Conservation (phyloP, 1,140 invertebrate species). For the Drosophila azteca region DNA sequence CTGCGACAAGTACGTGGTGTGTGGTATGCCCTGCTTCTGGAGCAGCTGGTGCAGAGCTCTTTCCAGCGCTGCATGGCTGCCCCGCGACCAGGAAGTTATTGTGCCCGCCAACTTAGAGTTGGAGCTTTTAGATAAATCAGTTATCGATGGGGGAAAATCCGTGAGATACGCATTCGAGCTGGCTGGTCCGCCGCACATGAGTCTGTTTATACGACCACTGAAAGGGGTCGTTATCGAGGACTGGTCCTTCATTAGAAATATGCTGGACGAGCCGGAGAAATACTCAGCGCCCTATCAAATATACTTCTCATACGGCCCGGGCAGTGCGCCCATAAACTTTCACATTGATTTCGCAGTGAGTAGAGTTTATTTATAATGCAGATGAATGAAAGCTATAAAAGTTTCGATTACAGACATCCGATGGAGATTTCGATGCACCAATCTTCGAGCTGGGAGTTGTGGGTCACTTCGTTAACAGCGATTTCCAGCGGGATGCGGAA, state of each 20-base stretch:
- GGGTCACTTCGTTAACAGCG: slow-evolving; percentile 68
- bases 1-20: slow-evolving; percentile 88
- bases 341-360: slow-evolving; percentile 86
- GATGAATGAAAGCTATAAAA: no score
- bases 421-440: slow-evolving; percentile 38
- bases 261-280: slow-evolving; percentile 84
- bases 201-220: slow-evolving; percentile 87
- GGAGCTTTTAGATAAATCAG: slow-evolving; percentile 23
- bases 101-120: slow-evolving; percentile 22
- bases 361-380: neutral
- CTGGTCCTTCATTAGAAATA: slow-evolving; percentile 87
- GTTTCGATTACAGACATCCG: slow-evolving; percentile 26
- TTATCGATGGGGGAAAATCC: slow-evolving; percentile 8
- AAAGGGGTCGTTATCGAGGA: slow-evolving; percentile 85
- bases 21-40: slow-evolving; percentile 86
- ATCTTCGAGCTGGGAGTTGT: slow-evolving; percentile 66
- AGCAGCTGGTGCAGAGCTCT: slow-evolving; percentile 31
- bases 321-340: slow-evolving; percentile 86
- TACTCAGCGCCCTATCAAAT: slow-evolving; percentile 87
- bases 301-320: slow-evolving; percentile 87
- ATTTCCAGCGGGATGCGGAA: slow-evolving; percentile 47
- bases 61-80: slow-evolving; percentile 42
- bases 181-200: slow-evolving; percentile 89
- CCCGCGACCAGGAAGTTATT: slow-evolving; percentile 23
- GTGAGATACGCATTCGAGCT: slow-evolving; percentile 64